Evolutionary conservation across 2,113 vertebrate genomes (phyloP).

Genomic region (Notothenia coriiceps): DNA sequence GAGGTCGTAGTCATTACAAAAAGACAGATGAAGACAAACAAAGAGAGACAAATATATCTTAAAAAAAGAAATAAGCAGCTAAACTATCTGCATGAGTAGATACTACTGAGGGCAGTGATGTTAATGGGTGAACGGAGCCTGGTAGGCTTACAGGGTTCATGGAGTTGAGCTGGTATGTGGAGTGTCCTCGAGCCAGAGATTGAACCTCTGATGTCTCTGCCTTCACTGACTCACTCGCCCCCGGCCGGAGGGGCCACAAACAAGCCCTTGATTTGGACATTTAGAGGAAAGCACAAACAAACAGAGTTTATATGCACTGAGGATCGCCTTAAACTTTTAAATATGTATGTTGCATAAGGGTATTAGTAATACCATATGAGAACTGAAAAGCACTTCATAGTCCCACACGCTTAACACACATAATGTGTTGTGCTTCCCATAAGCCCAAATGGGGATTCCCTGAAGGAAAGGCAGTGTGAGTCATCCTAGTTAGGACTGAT

Average conservation of each 20-base stretch:
- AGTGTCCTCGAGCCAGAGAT: slow-evolving; percentile 23
- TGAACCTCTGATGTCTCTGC: slow-evolving; percentile 16
- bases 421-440: slow-evolving; percentile 49
- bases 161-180: slow-evolving; percentile 11
- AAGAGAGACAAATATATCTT: background rate
- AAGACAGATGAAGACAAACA: too few relatives aligned
- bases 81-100: background rate
- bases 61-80: background rate
- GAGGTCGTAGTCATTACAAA: background rate
- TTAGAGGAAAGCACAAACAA: slow-evolving; percentile 37
- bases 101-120: background rate
- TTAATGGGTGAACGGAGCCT: slow-evolving; percentile 7
- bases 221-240: slow-evolving; percentile 43
- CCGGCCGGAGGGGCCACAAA: slow-evolving; percentile 15
- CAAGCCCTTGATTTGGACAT: slow-evolving; percentile 24
- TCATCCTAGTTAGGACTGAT: slow-evolving; percentile 64
- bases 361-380: slow-evolving; percentile 28
- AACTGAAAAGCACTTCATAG: slow-evolving; percentile 3
- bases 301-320: slow-evolving; percentile 27
- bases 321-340: slow-evolving; percentile 14
- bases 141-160: background rate
- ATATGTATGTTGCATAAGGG: slow-evolving; percentile 29
- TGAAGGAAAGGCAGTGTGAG: slow-evolving; percentile 66
- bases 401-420: slow-evolving; percentile 28
- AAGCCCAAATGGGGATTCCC: slow-evolving; percentile 72